Evolutionary conservation across 2,888 invertebrate genomes (phyloP).

Genomic region (Dastarcus helophoroides): DNA sequence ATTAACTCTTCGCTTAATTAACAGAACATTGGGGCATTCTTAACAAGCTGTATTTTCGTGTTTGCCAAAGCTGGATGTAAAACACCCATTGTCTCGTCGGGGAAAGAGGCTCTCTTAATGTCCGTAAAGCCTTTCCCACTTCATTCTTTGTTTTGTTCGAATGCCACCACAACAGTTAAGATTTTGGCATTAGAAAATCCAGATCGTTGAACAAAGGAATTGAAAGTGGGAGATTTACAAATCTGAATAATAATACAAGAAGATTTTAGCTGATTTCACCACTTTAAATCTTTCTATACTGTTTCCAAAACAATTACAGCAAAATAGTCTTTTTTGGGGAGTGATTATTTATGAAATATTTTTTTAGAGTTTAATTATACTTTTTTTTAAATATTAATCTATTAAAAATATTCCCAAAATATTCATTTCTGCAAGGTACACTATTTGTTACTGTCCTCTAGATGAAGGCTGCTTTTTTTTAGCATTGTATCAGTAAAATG

Average conservation of each 20-base stretch:
- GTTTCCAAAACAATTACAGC: too few species aligned
- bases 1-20: conserved; percentile 37
- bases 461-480: too few species aligned
- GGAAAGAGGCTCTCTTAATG: neutral
- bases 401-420: too few species aligned
- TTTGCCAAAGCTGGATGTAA: conserved; percentile 11
- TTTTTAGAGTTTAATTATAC: too few species aligned
- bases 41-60: conserved; percentile 24
- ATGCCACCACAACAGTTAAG: conserved; percentile 15
- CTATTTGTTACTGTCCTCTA: too few species aligned
- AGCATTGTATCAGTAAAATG: too few species aligned
- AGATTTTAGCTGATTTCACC: neutral
- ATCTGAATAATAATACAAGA: conserved; percentile 9
- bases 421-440: too few species aligned
- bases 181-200: conserved; percentile 17
- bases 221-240: conserved; percentile 11
- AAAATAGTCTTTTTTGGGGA: too few species aligned
- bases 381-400: too few species aligned
- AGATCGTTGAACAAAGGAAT: conserved; percentile 12
- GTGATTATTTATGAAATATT: too few species aligned
- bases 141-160: conserved; percentile 15
- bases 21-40: conserved; percentile 34
- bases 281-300: too few species aligned
- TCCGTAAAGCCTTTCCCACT: conserved; percentile 12
- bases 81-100: conserved; percentile 7